phyloP scores from a whole-genome alignment of 2,888 invertebrate genomes.

The Desoria tigrina region DNA sequence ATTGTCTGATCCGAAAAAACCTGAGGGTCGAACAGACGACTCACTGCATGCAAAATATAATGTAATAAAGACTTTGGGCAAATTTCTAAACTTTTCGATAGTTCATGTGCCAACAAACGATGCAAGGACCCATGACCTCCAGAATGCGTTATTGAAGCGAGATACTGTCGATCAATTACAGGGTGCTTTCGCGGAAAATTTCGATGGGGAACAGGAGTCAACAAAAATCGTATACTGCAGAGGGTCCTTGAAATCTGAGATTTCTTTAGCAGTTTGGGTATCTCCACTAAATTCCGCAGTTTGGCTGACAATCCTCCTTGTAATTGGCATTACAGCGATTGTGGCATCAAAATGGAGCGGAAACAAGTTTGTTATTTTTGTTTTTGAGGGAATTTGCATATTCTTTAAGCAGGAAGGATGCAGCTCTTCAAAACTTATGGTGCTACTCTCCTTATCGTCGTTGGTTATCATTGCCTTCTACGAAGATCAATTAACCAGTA shows the following conservation, averaged over 20 bases:
- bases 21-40: too few relatives aligned
- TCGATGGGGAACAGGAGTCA: not conserved
- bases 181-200: not conserved
- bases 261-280: not conserved
- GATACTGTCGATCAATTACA: too few relatives aligned
- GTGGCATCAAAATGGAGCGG: not conserved
- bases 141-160: too few relatives aligned
- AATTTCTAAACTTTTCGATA: too few relatives aligned
- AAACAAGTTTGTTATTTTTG: not conserved
- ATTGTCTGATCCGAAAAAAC: too few relatives aligned
- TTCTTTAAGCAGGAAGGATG: not conserved
- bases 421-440: not conserved
- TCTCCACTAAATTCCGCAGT: not conserved
- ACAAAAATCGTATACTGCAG: not conserved
- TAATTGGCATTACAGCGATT: not conserved
- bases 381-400: not conserved
- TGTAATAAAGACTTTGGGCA: too few relatives aligned
- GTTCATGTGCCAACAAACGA: too few relatives aligned
- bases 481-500: constrained; percentile 4
- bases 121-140: too few relatives aligned
- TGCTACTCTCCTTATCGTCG: not conserved
- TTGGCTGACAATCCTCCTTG: not conserved
- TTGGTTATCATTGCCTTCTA: not conserved
- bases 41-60: too few relatives aligned
- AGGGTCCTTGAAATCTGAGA: not conserved